These are phyloP conservation scores for Paramisgurnus dabryanus DNA, from an alignment of 2,113 vertebrate genomes.

Conservation along the genomic window DNA sequence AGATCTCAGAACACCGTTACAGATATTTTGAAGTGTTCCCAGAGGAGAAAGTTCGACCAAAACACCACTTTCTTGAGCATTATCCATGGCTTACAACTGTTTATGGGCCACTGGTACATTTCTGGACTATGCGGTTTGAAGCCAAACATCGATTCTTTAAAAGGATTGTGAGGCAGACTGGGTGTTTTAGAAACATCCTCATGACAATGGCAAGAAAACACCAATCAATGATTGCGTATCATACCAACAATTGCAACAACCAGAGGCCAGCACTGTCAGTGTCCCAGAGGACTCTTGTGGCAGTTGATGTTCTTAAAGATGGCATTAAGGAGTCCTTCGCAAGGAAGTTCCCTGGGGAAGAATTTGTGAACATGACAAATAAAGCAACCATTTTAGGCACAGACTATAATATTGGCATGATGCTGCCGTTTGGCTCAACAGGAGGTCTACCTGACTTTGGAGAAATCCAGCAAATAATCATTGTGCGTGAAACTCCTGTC, in stretches of 20 bases:
- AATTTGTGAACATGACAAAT: neutral
- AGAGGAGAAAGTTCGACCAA: neutral
- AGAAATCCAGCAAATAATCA: conserved; percentile 19
- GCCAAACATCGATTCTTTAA: conserved; percentile 26
- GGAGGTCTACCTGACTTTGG: conserved; percentile 15
- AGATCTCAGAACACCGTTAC: conserved; percentile 38
- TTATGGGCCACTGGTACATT: neutral
- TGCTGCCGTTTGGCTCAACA: conserved; percentile 15
- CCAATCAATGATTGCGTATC: conserved; percentile 8
- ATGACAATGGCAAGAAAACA: conserved; percentile 9
- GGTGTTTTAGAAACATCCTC: conserved; percentile 16
- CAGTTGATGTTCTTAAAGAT: neutral
- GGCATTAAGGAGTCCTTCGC: neutral
- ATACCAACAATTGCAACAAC: neutral
- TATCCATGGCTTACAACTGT: conserved; percentile 18
- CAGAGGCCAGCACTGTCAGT: neutral
- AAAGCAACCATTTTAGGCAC: conserved; percentile 10
- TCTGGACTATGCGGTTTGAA: conserved; percentile 30
- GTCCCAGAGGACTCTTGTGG: neutral
- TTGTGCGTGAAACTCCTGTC: neutral
- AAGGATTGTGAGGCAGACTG: conserved; percentile 1
- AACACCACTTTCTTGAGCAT: conserved; percentile 15
- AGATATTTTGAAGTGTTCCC: conserved; percentile 26
- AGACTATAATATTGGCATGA: conserved; percentile 19
- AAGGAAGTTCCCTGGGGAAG: neutral